Conservation (phyloP, 1,140 invertebrate species). For the Drosophila lacteicornis region DNA sequence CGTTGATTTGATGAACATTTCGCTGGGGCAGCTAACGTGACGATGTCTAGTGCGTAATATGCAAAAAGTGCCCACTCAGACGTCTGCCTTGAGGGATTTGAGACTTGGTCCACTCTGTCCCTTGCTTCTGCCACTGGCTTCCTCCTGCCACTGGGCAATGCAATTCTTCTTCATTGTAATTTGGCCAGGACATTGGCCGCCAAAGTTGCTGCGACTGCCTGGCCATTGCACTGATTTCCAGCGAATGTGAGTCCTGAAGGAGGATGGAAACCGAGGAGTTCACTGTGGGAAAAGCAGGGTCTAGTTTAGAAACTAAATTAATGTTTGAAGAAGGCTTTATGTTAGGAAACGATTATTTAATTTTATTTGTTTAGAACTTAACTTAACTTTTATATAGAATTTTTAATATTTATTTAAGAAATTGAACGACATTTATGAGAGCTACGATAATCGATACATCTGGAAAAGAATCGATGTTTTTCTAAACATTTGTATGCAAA, state of each 20-base stretch:
- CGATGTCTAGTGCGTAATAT: conserved; percentile 77
- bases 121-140: background rate
- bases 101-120: conserved; percentile 9
- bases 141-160: conserved; percentile 45
- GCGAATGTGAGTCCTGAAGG: conserved; percentile 7
- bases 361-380: too few relatives aligned
- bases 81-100: conserved; percentile 77
- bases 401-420: background rate
- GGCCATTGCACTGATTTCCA: conserved; percentile 69
- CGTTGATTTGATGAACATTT: conserved; percentile 82
- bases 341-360: too few relatives aligned
- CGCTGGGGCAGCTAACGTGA: conserved; percentile 64
- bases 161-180: conserved; percentile 83
- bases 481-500: too few relatives aligned
- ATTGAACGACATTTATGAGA: background rate
- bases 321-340: background rate
- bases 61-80: conserved; percentile 72
- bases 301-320: background rate
- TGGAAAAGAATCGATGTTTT: background rate
- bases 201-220: conserved; percentile 30
- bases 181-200: conserved; percentile 35
- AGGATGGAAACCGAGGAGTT: background rate
- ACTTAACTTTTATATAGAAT: background rate
- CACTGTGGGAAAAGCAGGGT: conserved; percentile 5
- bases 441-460: background rate